These are phyloP conservation scores for Spisula solida DNA, from an alignment of 2,888 invertebrate genomes.

Conservation along the genomic window DNA sequence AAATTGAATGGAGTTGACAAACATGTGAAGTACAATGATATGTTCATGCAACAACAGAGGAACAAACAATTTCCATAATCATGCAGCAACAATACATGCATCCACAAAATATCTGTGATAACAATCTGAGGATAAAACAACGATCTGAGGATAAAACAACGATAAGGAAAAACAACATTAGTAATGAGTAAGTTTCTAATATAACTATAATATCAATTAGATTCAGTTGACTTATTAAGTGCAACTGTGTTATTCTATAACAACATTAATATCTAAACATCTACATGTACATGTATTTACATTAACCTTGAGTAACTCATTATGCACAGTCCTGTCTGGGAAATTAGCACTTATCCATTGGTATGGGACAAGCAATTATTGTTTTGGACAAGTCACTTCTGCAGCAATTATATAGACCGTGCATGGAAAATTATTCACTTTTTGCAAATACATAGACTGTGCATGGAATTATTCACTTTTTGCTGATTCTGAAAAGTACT, in stretches of 20 bases:
- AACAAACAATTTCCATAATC: no score
- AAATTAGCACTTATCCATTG: no score
- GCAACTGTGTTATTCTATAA: background rate
- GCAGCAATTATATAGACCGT: background rate
- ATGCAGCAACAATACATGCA: background rate
- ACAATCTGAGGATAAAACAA: background rate
- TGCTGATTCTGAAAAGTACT: no score
- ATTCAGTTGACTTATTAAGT: background rate
- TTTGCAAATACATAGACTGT: no score
- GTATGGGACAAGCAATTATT: no score
- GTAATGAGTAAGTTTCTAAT: background rate
- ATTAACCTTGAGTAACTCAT: background rate
- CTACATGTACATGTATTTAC: background rate
- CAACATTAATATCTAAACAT: background rate
- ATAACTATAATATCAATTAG: background rate
- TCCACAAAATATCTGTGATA: background rate
- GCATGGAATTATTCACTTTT: no score
- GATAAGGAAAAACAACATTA: background rate
- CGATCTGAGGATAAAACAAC: background rate
- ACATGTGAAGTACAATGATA: no score
- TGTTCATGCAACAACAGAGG: no score
- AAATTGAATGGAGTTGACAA: no score
- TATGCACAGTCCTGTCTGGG: no score
- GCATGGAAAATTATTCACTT: no score
- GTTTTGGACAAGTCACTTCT: background rate